phyloP scores from a whole-genome alignment of 2,888 invertebrate species.

The Dryocosmus kuriphilus region DNA sequence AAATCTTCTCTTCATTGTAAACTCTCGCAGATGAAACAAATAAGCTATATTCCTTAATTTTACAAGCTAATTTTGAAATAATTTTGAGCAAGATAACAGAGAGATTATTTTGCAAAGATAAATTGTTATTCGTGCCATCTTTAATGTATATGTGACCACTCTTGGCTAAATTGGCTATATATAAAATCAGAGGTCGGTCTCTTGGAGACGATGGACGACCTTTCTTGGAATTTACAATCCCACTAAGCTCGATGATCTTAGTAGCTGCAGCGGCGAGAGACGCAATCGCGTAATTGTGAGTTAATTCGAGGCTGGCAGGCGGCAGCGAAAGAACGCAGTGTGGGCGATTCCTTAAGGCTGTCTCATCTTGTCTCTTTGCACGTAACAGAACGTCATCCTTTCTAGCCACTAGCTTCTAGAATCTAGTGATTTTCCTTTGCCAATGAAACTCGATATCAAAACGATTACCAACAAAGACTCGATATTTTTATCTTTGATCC shows the following conservation, averaged over 20 bases:
- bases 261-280: slow-evolving; percentile 48
- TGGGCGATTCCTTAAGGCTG: slow-evolving; percentile 65
- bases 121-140: too few relatives aligned
- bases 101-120: too few relatives aligned
- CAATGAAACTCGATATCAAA: slow-evolving; percentile 9
- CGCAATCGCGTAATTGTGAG: slow-evolving; percentile 74
- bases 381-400: slow-evolving; percentile 48
- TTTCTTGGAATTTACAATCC: slow-evolving; percentile 52
- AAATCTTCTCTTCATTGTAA: background rate
- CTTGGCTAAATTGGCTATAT: background rate
- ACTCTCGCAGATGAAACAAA: background rate
- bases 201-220: background rate
- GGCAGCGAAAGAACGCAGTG: slow-evolving; percentile 65
- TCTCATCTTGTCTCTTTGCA: slow-evolving; percentile 55
- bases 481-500: slow-evolving; percentile 26
- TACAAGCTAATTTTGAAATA: too few relatives aligned
- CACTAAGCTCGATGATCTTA: slow-evolving; percentile 9
- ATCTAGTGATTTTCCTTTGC: slow-evolving; percentile 40
- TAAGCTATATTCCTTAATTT: too few relatives aligned
- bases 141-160: background rate
- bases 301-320: slow-evolving; percentile 72
- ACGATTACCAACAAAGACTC: slow-evolving; percentile 26
- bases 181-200: background rate
- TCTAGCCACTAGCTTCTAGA: slow-evolving; percentile 46
- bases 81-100: too few relatives aligned